Base-by-base conservation (phyloP, 2,113 vertebrate species). In the Leucoraja erinaceus region DNA sequence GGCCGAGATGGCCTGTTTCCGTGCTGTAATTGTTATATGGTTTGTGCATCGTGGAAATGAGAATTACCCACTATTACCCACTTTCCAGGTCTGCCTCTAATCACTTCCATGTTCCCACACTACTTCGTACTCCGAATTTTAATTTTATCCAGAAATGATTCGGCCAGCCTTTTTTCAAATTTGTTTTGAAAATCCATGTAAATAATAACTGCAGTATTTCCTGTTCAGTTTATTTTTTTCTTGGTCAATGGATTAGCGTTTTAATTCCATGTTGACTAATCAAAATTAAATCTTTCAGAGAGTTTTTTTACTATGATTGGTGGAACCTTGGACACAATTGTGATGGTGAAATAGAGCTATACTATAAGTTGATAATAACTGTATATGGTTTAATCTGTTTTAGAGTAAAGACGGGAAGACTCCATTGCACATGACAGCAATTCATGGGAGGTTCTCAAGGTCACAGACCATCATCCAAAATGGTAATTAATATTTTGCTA, bases 371-470 rank as follows among this genome's bases (percentile, higher is more conserved):
- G 33, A 63, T 54, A 90, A 56, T 90, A 56, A 76, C 22, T 75
- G 18, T 59, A 38, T 88, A n/a, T 56, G 12, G 75, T 74, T 76
- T 93, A 16, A 28, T 94, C 18, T 74, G 4, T 54, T 95, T 93
- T 96, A 99, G 99, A 99, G 99, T 96, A 99, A 98, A 97, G 99
- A 99, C 95, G 98, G 98, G 14, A 99, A 99, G 95, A 99, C 98
- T 84, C 98, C 99, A 76, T 96, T 99, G 93, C 99, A 99, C 94
- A 99, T 99, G 98, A 99, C 99, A 7, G 98, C 99, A 0, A 98
- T 99, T 94, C 99, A 99, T 66, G 99, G 99, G 94, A 97, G 98
- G 96, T 99, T 99, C 96, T 99, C 98, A 94, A 97, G 98, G 96
- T 99, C 99, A 94, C 99, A 99, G 96, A 98, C 98, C 92, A 98